Percentiles rank a stretch among this genome's conserved stretches.
Conservation (phyloP, 2,113 vertebrate genomes). For the Malurus cyaneus region DNA sequence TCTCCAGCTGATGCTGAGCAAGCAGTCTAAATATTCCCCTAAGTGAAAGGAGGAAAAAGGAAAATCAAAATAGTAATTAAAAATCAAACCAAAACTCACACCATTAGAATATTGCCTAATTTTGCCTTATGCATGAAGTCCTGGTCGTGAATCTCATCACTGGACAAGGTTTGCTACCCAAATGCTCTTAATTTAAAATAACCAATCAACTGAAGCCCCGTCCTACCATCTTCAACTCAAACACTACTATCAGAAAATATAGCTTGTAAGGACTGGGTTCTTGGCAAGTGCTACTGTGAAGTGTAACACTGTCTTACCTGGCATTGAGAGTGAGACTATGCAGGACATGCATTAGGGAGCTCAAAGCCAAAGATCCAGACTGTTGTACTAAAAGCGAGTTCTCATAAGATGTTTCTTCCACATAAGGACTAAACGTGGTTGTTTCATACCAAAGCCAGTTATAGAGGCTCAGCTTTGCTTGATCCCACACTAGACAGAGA, state of each 20-base stretch:
- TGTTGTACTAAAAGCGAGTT: constrained; percentile 94
- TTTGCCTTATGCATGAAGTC: background rate
- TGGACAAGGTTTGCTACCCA: background rate
- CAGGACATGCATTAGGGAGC: constrained; percentile 90
- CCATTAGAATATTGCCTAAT: background rate
- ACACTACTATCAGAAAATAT: background rate
- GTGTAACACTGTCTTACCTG: constrained; percentile 69
- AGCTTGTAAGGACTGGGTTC: background rate
- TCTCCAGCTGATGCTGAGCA: constrained; percentile 90
- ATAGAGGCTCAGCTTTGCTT: constrained; percentile 91
- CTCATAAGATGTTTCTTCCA: constrained; percentile 95
- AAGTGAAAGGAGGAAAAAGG: background rate
- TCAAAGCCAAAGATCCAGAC: constrained; percentile 89
- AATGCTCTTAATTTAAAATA: background rate
- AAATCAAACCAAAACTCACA: background rate
- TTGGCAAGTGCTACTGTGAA: background rate
- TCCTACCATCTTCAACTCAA: background rate
- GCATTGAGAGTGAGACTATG: constrained; percentile 92
- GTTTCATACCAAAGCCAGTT: constrained; percentile 99
- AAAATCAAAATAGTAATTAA: background rate
- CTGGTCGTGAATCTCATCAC: background rate
- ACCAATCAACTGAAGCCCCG: background rate
- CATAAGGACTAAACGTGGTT: constrained; percentile 88
- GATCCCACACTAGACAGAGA: constrained; percentile 90
- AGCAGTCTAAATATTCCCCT: constrained; percentile 96